A percentile compares a stretch with the other conserved stretches of the same genome.
Conservation (phyloP, 1,140 invertebrate species). For the Scaptodrosophila lebanonensis region DNA sequence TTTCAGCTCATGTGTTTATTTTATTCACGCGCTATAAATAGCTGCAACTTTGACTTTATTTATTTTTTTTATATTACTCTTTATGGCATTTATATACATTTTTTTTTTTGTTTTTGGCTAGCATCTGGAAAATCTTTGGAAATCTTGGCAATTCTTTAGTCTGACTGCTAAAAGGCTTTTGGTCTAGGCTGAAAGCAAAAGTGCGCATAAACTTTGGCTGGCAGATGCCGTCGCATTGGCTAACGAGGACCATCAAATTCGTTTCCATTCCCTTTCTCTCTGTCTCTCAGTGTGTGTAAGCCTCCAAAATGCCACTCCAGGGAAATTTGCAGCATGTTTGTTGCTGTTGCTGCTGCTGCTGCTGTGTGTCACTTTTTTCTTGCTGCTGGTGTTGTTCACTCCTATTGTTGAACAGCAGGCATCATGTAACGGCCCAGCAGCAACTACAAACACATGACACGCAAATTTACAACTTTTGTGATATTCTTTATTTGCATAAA, state of each 20-base stretch:
- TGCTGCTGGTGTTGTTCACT: slow-evolving; percentile 18
- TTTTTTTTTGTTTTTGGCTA: too few relatives aligned
- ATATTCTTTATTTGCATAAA: slow-evolving; percentile 71
- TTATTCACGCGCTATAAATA: slow-evolving; percentile 30
- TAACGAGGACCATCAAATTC: slow-evolving; percentile 1
- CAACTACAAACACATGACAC: slow-evolving; percentile 54
- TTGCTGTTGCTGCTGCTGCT: slow-evolving; percentile 7
- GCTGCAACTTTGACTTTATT: slow-evolving; percentile 20
- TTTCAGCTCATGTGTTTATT: slow-evolving; percentile 50
- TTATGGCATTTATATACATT: too few relatives aligned
- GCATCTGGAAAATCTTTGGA: too few relatives aligned
- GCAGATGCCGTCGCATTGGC: too few relatives aligned
- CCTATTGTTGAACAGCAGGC: slow-evolving; percentile 12
- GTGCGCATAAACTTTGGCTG: too few relatives aligned
- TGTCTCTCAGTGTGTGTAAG: not conserved
- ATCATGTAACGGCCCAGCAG: not conserved
- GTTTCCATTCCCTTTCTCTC: not conserved
- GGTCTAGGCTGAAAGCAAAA: too few relatives aligned
- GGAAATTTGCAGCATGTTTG: slow-evolving; percentile 53
- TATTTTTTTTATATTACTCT: slow-evolving; percentile 20
- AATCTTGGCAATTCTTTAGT: too few relatives aligned
- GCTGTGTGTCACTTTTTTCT: slow-evolving; percentile 6
- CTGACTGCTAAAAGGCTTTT: too few relatives aligned
- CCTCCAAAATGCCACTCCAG: slow-evolving; percentile 51
- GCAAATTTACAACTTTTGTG: slow-evolving; percentile 62